Percentiles rank a stretch among this genome's conserved stretches.
phyloP scores from a whole-genome alignment of 2,113 vertebrate genomes.

The Otus sunia region DNA sequence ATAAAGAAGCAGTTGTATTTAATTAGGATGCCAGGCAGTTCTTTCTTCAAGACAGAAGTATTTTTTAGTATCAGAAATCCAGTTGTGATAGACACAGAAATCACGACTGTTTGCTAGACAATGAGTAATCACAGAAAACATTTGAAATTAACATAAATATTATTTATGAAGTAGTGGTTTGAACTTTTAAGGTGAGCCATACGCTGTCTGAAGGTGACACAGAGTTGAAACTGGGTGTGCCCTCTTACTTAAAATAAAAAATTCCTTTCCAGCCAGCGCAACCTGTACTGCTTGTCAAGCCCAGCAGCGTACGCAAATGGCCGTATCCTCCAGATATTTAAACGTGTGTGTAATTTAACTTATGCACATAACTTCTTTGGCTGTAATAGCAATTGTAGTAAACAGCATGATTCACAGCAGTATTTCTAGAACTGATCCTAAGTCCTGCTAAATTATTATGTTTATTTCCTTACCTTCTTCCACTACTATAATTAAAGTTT shows the following conservation, averaged over 20 bases:
- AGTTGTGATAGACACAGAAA: background rate
- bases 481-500: background rate
- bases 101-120: background rate
- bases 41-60: background rate
- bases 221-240: conserved; percentile 45
- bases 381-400: background rate
- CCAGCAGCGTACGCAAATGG: conserved; percentile 6
- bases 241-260: background rate
- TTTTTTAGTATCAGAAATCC: background rate
- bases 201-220: background rate
- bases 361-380: background rate
- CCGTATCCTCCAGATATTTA: background rate
- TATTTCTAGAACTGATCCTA: background rate
- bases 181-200: background rate
- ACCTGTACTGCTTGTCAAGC: background rate
- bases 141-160: background rate
- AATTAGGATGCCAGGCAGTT: background rate
- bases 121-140: background rate
- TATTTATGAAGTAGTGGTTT: background rate
- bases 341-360: background rate
- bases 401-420: background rate
- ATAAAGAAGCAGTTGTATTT: background rate
- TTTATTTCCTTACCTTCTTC: background rate
- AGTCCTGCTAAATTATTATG: background rate
- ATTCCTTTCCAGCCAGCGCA: conserved; percentile 16